Conservation (phyloP, 2,888 invertebrate genomes). For the Cheilosia vernalis region DNA sequence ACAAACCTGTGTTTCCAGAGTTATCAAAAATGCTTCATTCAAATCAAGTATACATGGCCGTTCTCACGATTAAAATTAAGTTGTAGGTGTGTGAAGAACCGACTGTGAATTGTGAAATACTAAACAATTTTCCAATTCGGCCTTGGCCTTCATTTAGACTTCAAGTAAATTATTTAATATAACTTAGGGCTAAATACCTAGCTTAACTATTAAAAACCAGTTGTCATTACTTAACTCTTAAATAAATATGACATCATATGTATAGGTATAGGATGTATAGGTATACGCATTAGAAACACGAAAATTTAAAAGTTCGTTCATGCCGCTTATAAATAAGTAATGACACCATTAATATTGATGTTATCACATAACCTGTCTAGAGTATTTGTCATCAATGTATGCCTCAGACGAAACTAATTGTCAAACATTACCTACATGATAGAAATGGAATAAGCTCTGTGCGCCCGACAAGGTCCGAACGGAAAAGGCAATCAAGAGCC, state of each 20-base stretch:
- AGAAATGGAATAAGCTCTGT: conserved; percentile 10
- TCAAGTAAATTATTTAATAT: not conserved
- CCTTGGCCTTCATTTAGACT: not conserved
- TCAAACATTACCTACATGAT: conserved; percentile 1
- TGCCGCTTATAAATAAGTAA: conserved; percentile 46
- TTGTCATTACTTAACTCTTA: not conserved
- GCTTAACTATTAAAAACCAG: not conserved
- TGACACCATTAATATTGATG: conserved; percentile 62
- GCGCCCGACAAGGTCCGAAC: not conserved
- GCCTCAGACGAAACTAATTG: not conserved
- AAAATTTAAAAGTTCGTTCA: conserved; percentile 44
- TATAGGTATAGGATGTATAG: not conserved
- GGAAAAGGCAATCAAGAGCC: conserved; percentile 9
- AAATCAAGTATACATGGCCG: not conserved
- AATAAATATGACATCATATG: conserved; percentile 60
- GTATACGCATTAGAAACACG: conserved; percentile 1
- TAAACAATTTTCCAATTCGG: not conserved
- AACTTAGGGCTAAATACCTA: not conserved
- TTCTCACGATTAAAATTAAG: not conserved
- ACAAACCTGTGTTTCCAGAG: conserved; percentile 6
- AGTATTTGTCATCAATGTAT: not conserved
- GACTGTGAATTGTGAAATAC: not conserved
- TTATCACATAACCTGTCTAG: conserved; percentile 12
- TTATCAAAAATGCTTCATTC: not conserved
- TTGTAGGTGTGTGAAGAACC: not conserved